Conservation (phyloP, 2,888 invertebrate genomes). For the Harmothoe impar region DNA sequence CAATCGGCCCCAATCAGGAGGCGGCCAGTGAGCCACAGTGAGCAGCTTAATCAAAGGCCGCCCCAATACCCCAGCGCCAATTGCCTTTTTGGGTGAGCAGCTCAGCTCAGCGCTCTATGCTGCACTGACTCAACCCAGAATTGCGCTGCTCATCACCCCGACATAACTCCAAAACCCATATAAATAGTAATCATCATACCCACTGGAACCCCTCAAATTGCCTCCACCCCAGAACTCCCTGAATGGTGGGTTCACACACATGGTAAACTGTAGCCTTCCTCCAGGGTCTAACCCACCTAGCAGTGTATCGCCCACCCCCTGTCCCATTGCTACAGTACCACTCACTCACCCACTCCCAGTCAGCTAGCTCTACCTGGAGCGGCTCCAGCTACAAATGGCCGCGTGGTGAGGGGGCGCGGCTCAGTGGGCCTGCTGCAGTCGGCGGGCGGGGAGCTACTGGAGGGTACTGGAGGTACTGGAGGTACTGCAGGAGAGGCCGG, state of each 20-base stretch:
- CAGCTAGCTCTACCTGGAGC: slow-evolving; percentile 24
- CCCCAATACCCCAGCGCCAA: background rate
- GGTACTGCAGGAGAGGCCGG: background rate
- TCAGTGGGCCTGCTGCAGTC: background rate
- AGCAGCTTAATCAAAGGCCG: slow-evolving; percentile 6
- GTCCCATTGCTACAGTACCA: background rate
- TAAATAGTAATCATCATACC: background rate
- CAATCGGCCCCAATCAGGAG: slow-evolving; percentile 40
- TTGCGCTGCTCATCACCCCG: background rate
- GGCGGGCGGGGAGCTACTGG: background rate
- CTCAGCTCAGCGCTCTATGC: too few species aligned
- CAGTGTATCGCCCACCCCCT: too few species aligned
- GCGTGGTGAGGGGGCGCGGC: background rate
- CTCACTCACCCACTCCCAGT: background rate
- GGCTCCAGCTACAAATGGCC: background rate
- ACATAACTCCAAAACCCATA: background rate
- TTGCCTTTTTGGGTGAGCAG: background rate
- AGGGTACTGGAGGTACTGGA: too few species aligned
- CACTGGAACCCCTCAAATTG: background rate
- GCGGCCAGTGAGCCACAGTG: background rate
- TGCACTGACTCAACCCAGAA: background rate
- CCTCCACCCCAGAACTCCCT: background rate
- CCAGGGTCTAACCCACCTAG: background rate
- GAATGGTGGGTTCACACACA: too few species aligned
- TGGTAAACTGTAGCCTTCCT: background rate